Conservation (phyloP, 2,888 invertebrate species). For the Amiota minor region DNA sequence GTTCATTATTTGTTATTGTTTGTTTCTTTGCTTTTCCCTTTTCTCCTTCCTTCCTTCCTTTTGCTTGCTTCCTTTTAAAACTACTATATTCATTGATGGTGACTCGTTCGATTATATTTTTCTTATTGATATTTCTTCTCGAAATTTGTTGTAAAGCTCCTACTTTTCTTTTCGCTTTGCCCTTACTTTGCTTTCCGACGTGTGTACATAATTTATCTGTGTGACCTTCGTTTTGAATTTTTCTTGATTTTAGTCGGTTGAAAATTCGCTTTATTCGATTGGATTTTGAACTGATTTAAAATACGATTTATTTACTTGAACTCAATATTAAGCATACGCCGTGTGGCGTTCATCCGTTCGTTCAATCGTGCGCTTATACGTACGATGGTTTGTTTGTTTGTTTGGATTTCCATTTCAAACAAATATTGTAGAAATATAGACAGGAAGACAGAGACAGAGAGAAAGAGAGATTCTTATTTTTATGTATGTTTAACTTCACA, state of each 20-base stretch:
- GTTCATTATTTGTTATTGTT: not conserved
- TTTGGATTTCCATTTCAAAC: not conserved
- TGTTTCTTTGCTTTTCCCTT: not conserved
- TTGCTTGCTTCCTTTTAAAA: constrained; percentile 27
- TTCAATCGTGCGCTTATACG: constrained; percentile 29
- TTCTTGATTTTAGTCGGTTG: constrained; percentile 5
- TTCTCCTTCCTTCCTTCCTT: not conserved
- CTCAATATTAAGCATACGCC: constrained; percentile 50
- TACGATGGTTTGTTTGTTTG: constrained; percentile 23
- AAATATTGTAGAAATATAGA: not conserved
- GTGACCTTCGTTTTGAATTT: constrained; percentile 13
- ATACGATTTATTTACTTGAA: constrained; percentile 59
- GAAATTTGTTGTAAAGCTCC: too few species aligned
- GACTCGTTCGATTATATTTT: too few species aligned
- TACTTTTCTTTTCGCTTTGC: not conserved
- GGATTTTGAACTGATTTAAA: constrained; percentile 8
- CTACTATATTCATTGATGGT: too few species aligned
- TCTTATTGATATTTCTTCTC: too few species aligned
- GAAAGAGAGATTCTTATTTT: not conserved
- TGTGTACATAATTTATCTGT: not conserved
- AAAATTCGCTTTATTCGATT: not conserved
- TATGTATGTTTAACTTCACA: not conserved
- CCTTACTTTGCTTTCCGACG: not conserved
- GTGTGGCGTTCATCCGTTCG: not conserved
- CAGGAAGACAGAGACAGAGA: not conserved